Percentiles rank a stretch among this genome's conserved stretches.
Conservation (phyloP, 2,888 invertebrate species). For the Gisinianus flammeolus region DNA sequence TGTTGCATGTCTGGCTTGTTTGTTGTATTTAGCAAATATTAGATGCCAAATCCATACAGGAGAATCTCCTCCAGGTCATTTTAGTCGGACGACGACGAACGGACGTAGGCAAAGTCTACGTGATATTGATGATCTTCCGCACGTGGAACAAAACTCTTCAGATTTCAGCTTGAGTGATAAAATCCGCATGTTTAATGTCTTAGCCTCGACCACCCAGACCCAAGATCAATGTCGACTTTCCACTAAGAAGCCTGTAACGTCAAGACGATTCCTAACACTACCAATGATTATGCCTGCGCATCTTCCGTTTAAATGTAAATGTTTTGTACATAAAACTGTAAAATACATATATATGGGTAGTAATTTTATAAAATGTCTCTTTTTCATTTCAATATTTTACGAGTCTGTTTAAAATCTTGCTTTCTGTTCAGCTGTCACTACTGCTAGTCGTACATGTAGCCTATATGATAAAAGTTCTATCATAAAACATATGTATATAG, state of each 20-base stretch:
- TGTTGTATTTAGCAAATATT: slow-evolving; percentile 23
- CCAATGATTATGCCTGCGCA: slow-evolving; percentile 32
- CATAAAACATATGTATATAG: no score
- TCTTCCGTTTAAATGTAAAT: slow-evolving; percentile 42
- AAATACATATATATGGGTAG: no score
- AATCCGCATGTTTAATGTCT: slow-evolving; percentile 45
- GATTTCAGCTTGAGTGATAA: slow-evolving; percentile 41
- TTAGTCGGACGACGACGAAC: neutral
- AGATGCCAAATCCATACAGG: slow-evolving; percentile 2
- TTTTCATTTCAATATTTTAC: no score
- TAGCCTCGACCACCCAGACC: slow-evolving; percentile 22
- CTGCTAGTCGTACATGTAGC: no score
- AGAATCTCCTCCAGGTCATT: neutral
- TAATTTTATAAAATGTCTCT: no score
- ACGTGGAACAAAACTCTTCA: slow-evolving; percentile 15
- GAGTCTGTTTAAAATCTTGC: no score
- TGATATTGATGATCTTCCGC: neutral
- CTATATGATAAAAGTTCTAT: no score
- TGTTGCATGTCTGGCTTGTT: slow-evolving; percentile 14
- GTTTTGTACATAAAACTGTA: neutral
- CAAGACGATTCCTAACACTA: slow-evolving; percentile 40
- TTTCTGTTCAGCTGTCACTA: no score
- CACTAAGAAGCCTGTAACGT: slow-evolving; percentile 36
- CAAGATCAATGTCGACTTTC: slow-evolving; percentile 6
- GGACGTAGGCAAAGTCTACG: neutral